Conservation (phyloP, 2,113 vertebrate genomes). For the Mus pahari region DNA sequence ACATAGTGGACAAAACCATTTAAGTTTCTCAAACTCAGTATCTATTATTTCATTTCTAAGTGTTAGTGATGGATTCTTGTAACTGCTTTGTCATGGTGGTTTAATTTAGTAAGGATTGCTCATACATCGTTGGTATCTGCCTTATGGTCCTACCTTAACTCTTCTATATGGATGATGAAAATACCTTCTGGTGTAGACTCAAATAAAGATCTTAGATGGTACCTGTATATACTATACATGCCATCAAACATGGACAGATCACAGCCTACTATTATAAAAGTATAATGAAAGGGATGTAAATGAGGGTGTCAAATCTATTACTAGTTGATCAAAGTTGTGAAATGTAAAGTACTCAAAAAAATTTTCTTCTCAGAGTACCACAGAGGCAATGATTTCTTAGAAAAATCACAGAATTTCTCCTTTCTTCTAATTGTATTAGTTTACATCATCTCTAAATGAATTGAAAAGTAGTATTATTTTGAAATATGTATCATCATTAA, state of each 20-base stretch:
- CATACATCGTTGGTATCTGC: background rate
- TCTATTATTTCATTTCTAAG: background rate
- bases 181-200: background rate
- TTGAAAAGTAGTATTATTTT: constrained; percentile 13
- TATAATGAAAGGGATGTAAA: background rate
- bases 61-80: background rate
- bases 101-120: background rate
- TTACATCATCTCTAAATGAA: background rate
- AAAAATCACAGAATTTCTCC: background rate
- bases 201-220: background rate
- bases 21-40: background rate
- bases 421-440: constrained; percentile 21
- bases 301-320: background rate
- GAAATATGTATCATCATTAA: background rate
- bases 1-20: background rate
- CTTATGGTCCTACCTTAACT: background rate
- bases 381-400: background rate
- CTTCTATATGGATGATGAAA: background rate
- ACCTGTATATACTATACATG: background rate
- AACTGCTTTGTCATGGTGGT: background rate
- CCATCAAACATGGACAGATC: background rate
- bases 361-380: background rate
- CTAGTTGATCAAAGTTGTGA: background rate
- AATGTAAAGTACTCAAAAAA: background rate
- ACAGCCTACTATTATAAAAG: background rate